These are phyloP conservation scores for Leptestheria dahalacensis DNA, from an alignment of 1,140 invertebrate genomes.

Conservation along the genomic window DNA sequence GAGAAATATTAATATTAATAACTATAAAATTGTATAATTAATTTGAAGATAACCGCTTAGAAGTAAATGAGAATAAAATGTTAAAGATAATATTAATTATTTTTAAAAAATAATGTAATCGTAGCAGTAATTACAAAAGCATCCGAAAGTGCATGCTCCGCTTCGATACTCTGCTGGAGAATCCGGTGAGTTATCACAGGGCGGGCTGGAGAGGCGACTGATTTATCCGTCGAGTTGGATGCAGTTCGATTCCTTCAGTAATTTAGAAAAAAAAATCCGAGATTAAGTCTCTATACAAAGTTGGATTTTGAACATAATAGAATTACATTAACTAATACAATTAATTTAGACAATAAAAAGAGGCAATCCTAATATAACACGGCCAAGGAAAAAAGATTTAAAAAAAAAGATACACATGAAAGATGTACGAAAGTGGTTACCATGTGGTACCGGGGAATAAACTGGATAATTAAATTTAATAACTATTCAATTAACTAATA, in stretches of 20 bases:
- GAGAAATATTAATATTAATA: neutral
- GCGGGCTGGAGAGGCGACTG: conserved; percentile 22
- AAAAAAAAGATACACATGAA: too few species aligned
- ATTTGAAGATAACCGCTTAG: too few species aligned
- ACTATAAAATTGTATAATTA: neutral
- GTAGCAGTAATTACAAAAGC: conserved; percentile 44
- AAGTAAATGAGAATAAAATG: too few species aligned
- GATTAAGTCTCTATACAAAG: too few species aligned
- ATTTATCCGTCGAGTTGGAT: conserved; percentile 11
- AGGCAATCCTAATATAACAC: too few species aligned
- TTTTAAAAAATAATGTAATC: neutral
- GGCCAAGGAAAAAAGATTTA: too few species aligned
- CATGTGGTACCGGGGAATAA: too few species aligned
- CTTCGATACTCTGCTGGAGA: conserved; percentile 72
- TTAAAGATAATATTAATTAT: neutral
- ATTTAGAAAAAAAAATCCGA: neutral
- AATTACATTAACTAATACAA: conserved; percentile 3
- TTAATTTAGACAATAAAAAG: too few species aligned
- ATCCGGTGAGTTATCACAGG: conserved; percentile 63
- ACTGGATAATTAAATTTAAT: too few species aligned
- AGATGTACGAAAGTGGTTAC: neutral
- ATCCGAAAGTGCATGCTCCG: conserved; percentile 64
- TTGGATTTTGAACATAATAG: conserved; percentile 14
- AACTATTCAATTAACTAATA: too few species aligned
- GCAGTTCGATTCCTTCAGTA: neutral